Conservation (phyloP, 2,888 invertebrate genomes). For the Cosmorhoe ocellata region DNA sequence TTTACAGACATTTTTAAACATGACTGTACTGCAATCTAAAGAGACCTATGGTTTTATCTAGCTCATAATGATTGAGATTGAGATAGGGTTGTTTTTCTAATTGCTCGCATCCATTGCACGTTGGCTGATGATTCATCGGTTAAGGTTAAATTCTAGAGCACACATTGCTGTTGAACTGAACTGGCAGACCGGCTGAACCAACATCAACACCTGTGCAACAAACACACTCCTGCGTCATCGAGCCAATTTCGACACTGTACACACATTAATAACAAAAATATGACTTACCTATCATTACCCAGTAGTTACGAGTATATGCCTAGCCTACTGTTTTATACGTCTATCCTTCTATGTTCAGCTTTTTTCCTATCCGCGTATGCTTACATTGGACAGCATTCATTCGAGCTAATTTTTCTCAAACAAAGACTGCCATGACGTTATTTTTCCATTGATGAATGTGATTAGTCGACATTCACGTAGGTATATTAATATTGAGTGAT, state of each 20-base stretch:
- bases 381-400: too few species aligned
- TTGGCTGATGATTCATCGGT: slow-evolving; percentile 50
- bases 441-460: slow-evolving; percentile 44
- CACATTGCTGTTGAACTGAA: slow-evolving; percentile 36
- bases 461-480: slow-evolving; percentile 37
- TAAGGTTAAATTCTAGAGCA: slow-evolving; percentile 37
- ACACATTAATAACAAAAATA: slow-evolving; percentile 50
- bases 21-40: too few species aligned
- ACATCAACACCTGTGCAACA: slow-evolving; percentile 57
- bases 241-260: slow-evolving; percentile 60
- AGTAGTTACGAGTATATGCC: slow-evolving; percentile 17
- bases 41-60: too few species aligned
- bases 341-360: too few species aligned
- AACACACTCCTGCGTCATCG: slow-evolving; percentile 65
- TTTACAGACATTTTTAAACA: too few species aligned
- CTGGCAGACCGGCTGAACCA: slow-evolving; percentile 54
- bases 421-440: slow-evolving; percentile 42
- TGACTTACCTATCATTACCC: too few species aligned
- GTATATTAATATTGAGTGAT: slow-evolving; percentile 19
- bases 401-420: slow-evolving; percentile 29
- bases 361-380: neutral
- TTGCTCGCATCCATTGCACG: slow-evolving; percentile 35
- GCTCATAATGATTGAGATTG: too few species aligned
- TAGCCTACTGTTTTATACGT: neutral
- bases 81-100: slow-evolving; percentile 18